Evolutionary conservation across 2,888 invertebrate genomes (phyloP).

Genomic region (Myopa testacea): DNA sequence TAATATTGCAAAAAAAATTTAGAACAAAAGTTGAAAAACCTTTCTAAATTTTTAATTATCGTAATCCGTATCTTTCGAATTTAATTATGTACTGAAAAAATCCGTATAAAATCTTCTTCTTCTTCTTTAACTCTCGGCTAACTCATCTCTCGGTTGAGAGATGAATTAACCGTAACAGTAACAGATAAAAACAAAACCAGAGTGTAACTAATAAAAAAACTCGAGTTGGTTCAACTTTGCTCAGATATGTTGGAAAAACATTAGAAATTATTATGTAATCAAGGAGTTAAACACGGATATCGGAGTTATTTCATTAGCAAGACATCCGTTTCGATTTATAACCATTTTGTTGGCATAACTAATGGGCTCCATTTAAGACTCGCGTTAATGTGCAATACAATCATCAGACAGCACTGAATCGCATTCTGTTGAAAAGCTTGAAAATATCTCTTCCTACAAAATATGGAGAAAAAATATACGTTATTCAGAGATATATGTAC

Average conservation of each 20-base stretch:
- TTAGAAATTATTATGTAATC: background rate
- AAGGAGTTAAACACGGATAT: background rate
- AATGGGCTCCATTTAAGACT: background rate
- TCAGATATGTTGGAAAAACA: background rate
- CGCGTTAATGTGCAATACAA: background rate
- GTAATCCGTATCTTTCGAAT: background rate
- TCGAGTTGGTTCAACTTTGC: background rate
- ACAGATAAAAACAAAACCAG: background rate
- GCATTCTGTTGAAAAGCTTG: background rate
- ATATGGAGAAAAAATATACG: background rate
- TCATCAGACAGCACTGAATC: background rate
- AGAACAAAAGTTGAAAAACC: background rate
- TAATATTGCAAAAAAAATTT: background rate
- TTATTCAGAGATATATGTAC: too few species aligned
- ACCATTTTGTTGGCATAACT: background rate
- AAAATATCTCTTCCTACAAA: background rate
- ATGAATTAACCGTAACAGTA: slow-evolving; percentile 4
- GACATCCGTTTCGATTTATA: slow-evolving; percentile 4
- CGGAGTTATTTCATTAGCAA: background rate
- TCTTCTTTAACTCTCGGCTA: too few species aligned
- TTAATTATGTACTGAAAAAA: too few species aligned
- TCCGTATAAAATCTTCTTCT: too few species aligned
- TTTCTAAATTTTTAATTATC: slow-evolving; percentile 8
- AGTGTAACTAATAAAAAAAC: background rate
- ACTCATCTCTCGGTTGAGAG: background rate